These are phyloP conservation scores for Drosophila paramelanica DNA, from an alignment of 2,888 invertebrate species.

Conservation along the genomic window DNA sequence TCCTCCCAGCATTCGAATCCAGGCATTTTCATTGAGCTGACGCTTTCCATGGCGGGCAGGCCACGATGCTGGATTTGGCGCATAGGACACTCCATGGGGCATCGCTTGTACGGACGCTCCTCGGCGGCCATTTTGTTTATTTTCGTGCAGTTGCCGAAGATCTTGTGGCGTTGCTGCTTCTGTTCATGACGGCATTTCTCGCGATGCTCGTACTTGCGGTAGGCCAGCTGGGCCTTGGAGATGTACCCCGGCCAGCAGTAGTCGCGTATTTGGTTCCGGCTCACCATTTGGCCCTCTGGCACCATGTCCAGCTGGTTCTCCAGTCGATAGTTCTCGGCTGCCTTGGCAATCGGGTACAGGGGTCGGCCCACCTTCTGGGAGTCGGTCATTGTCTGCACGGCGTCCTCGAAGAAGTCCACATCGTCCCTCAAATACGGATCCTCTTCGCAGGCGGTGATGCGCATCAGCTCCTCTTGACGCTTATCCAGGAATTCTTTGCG, in stretches of 20 bases:
- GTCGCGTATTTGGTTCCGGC: slow-evolving; percentile 52
- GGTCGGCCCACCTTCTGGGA: slow-evolving; percentile 80
- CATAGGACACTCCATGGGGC: slow-evolving; percentile 22
- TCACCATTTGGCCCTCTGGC: slow-evolving; percentile 26
- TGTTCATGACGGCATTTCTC: slow-evolving; percentile 50
- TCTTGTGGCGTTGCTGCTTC: slow-evolving; percentile 32
- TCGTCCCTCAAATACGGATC: slow-evolving; percentile 73
- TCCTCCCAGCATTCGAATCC: neutral
- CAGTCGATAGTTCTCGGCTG: slow-evolving; percentile 75
- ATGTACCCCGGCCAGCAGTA: slow-evolving; percentile 65
- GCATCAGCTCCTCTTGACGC: slow-evolving; percentile 40
- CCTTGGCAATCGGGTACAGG: slow-evolving; percentile 78
- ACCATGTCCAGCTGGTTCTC: slow-evolving; percentile 54
- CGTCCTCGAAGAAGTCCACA: slow-evolving; percentile 79
- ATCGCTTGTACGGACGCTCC: slow-evolving; percentile 46
- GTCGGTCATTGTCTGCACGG: slow-evolving; percentile 74
- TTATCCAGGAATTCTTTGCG: slow-evolving; percentile 36
- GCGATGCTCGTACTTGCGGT: slow-evolving; percentile 57
- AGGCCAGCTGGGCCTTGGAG: slow-evolving; percentile 62
- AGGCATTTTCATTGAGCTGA: slow-evolving; percentile 14
- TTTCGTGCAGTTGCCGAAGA: slow-evolving; percentile 51
- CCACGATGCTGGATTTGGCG: slow-evolving; percentile 28
- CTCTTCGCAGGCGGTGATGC: slow-evolving; percentile 41
- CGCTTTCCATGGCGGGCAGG: slow-evolving; percentile 23
- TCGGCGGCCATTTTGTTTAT: slow-evolving; percentile 58